Conservation (phyloP, 2,888 invertebrate species). For the Dryococelus australis region DNA sequence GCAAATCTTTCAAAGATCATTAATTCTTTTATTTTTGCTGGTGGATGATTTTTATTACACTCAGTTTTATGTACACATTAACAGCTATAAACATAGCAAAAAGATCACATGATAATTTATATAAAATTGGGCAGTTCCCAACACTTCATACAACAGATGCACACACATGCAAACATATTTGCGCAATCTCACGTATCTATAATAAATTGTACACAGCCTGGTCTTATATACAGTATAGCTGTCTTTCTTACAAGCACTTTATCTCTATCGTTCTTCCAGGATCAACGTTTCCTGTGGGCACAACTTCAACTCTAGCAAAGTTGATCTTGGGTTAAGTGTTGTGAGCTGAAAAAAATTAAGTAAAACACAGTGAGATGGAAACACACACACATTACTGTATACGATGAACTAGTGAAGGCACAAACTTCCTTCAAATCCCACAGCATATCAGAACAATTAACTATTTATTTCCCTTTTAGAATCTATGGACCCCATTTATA, state of each 20-base stretch:
- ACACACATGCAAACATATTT: neutral
- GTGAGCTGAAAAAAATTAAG: conserved; percentile 71
- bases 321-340: conserved; percentile 74
- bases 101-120: neutral
- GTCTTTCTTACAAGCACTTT: neutral
- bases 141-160: neutral
- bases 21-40: neutral
- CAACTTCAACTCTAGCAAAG: conserved; percentile 83
- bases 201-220: neutral
- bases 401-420: too few species aligned
- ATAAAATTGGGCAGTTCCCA: neutral
- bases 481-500: too few species aligned
- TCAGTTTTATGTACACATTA: neutral
- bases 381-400: neutral
- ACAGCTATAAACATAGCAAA: conserved; percentile 16
- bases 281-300: conserved; percentile 94
- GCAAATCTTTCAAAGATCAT: neutral
- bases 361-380: neutral
- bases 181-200: neutral
- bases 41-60: neutral
- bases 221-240: neutral
- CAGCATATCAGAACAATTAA: too few species aligned
- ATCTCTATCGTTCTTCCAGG: conserved; percentile 82
- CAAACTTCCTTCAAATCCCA: too few species aligned
- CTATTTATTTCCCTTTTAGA: too few species aligned